Evolutionary conservation across 1,140 invertebrate species (phyloP), one percentile per base, ranked within the genome.

Genomic region (Cataglyphis hispanica): DNA sequence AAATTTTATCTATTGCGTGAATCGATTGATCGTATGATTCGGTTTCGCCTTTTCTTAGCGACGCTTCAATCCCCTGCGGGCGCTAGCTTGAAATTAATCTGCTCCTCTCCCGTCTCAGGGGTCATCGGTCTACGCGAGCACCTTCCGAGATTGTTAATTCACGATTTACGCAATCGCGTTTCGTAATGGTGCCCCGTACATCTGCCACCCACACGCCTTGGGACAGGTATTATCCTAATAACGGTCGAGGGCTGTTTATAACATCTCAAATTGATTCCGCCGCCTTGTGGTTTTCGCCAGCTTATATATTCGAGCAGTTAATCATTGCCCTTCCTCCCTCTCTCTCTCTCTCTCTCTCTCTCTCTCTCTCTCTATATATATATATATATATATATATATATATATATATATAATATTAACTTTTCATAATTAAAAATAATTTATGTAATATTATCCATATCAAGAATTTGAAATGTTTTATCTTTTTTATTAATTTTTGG

Each of bases 201-300:
- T 94, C 94, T 94, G 94, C 94, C 94, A 94, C 93, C 93, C 91
- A 93, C 93, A 92, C 86, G 89, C 91, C 92, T 92, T 90, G 87
- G 90, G 90, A 92, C 88, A 92, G 85, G 87, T 91, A 93, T 93
- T 91, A 93, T 92, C 87, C 89, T 94, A 94, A 94, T 94, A 88
- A 93, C 88, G 91, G 92, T 87, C 85, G 87, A 89, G 85, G 83
- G 86, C 81, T 84, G 87, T 90, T 93, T 91, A 90, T 91, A 92
- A 89, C 88, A 85, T 84, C 76, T 89, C 61, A 94, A 94, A 94
- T 94, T 94, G 93, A 94, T 94, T 94, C 87, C 85, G 85, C 75
- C 84, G 90, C 91, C 88, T 92, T 92, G 89, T 92, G 89, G 87
- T 91, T 93, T 92, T 76, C 83, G 84, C 43, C 89, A 90, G 90